phyloP scores from a whole-genome alignment of 1,140 invertebrate species.

The Colletes latitarsis region DNA sequence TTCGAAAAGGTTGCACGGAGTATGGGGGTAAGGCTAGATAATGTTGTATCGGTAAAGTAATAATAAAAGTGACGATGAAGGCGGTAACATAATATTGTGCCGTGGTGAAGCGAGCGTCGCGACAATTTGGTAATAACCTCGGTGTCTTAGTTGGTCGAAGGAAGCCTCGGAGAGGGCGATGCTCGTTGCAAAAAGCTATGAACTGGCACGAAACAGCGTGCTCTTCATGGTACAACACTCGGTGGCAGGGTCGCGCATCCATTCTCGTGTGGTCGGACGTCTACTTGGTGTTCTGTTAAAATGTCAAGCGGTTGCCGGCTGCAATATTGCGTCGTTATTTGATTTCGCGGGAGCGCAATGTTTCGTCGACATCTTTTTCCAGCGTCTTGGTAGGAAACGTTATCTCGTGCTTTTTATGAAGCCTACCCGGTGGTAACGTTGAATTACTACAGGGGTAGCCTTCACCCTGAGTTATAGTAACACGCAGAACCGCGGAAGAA shows the following conservation, averaged over 20 bases:
- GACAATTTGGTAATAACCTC: slow-evolving; percentile 50
- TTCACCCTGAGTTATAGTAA: no score
- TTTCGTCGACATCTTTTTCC: slow-evolving; percentile 16
- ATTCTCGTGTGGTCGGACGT: slow-evolving; percentile 24
- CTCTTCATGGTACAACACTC: slow-evolving; percentile 5
- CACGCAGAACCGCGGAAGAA: no score
- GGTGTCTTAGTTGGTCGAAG: background rate
- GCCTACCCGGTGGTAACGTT: background rate
- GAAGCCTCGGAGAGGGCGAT: background rate
- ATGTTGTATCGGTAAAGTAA: no score
- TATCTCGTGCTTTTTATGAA: no score
- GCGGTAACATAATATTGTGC: background rate
- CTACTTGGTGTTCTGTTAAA: slow-evolving; percentile 41
- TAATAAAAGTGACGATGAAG: background rate
- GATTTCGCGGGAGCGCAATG: slow-evolving; percentile 2
- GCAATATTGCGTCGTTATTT: slow-evolving; percentile 27
- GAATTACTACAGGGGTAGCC: no score
- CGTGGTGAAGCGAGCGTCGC: background rate
- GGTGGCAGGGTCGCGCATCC: background rate
- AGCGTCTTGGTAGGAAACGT: background rate
- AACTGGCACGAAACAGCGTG: slow-evolving; percentile 18
- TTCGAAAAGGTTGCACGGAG: no score
- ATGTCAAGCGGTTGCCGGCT: slow-evolving; percentile 27
- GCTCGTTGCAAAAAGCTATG: slow-evolving; percentile 46
- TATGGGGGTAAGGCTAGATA: no score